These are phyloP conservation scores for Opisthocomus hoazin DNA, from an alignment of 2,113 vertebrate species.

Conservation along the genomic window DNA sequence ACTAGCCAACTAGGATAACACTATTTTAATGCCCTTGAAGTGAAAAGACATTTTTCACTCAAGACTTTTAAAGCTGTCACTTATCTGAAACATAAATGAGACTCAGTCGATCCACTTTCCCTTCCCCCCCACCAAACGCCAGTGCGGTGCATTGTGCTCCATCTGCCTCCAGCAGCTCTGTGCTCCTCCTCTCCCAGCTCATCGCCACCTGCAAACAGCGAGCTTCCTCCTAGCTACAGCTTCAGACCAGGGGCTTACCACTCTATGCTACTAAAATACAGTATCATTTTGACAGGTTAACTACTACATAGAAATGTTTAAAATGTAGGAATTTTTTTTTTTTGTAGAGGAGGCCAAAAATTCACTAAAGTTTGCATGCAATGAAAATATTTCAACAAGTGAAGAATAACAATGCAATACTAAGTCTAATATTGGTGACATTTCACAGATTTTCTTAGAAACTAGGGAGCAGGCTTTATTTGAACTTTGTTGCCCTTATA, in stretches of 20 bases:
- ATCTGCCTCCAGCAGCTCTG: background rate
- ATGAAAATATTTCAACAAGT: conserved; percentile 50
- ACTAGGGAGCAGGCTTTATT: conserved; percentile 43
- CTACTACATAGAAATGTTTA: background rate
- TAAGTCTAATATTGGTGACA: conserved; percentile 52
- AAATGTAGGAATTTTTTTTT: background rate
- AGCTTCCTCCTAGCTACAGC: background rate
- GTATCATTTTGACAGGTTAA: background rate
- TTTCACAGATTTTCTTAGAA: conserved; percentile 60
- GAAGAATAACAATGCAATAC: conserved; percentile 34
- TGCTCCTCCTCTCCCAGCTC: background rate
- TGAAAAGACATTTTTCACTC: background rate
- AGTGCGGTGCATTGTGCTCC: background rate
- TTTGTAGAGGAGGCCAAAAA: background rate
- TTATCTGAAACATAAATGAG: background rate
- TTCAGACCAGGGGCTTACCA: background rate
- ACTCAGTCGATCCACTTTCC: fast-evolving
- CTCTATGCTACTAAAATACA: background rate
- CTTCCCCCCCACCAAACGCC: background rate
- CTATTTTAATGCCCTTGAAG: background rate
- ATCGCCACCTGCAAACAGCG: background rate
- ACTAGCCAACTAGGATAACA: background rate
- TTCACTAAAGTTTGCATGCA: background rate
- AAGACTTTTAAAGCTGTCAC: background rate
- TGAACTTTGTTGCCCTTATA: conserved; percentile 62